Percentiles rank a stretch among this genome's conserved stretches.
phyloP scores from a whole-genome alignment of 2,113 vertebrate species.

The Heterotilapia buettikoferi region DNA sequence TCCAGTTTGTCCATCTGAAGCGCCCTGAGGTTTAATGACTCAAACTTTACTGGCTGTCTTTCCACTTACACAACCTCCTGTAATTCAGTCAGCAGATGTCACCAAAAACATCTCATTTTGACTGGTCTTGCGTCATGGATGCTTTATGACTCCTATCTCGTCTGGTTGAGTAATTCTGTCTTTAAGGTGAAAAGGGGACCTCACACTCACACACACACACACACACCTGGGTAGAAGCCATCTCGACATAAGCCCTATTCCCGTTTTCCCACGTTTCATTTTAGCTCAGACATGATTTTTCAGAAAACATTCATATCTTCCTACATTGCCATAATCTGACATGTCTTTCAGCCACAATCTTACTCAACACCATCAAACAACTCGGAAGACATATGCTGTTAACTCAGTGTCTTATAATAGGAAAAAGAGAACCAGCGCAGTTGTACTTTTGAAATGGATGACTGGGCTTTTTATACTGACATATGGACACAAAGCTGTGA shows the following conservation, averaged over 20 bases:
- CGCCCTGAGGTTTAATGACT: neutral
- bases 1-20: neutral
- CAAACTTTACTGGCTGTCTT: neutral
- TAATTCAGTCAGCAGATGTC: constrained; percentile 57
- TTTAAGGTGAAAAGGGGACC: neutral
- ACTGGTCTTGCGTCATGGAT: neutral
- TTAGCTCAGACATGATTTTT: neutral
- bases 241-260: neutral
- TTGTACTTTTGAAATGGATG: constrained; percentile 27
- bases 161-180: constrained; percentile 4
- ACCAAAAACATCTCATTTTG: constrained; percentile 13
- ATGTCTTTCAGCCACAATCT: neutral
- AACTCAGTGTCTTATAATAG: neutral
- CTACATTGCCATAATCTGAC: neutral
- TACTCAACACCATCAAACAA: neutral
- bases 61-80: neutral
- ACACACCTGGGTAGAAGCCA: neutral
- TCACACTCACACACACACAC: neutral
- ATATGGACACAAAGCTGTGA: constrained; percentile 21
- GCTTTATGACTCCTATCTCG: constrained; percentile 2
- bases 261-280: neutral
- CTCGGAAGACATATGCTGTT: neutral
- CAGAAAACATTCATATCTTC: neutral
- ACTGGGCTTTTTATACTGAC: constrained; percentile 37
- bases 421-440: constrained; percentile 37